A percentile compares a stretch with the other conserved stretches of the same genome.
Conservation (phyloP, 2,797 vertebrate genomes). For the Sebastes oblongus region DNA sequence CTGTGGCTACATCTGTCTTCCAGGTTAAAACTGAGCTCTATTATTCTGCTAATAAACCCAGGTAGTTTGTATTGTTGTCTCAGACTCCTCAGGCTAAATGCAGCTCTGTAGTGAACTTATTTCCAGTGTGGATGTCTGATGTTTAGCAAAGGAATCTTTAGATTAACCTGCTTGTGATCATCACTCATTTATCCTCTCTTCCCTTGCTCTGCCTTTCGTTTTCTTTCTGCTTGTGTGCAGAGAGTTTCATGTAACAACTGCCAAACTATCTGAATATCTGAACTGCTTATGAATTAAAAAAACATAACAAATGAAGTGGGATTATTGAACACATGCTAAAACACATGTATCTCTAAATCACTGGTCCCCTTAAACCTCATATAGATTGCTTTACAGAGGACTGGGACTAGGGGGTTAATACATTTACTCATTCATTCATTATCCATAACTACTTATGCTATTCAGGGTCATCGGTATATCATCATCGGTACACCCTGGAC, state of each 20-base stretch:
- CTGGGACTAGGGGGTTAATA: too few relatives aligned
- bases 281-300: not conserved
- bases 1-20: not conserved
- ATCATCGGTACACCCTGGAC: too few relatives aligned
- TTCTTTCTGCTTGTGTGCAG: not conserved
- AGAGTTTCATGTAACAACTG: not conserved
- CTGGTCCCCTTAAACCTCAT: too few relatives aligned
- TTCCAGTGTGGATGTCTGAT: constrained; percentile 4
- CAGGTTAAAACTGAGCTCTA: constrained; percentile 2
- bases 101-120: not conserved
- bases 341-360: too few relatives aligned
- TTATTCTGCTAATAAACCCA: constrained; percentile 25
- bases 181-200: not conserved
- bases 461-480: too few relatives aligned
- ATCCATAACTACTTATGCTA: too few relatives aligned
- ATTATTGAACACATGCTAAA: too few relatives aligned
- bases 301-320: too few relatives aligned
- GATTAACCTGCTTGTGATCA: too few relatives aligned
- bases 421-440: too few relatives aligned
- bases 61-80: not conserved
- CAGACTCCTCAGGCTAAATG: not conserved
- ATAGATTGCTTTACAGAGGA: too few relatives aligned
- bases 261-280: not conserved
- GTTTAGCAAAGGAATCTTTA: too few relatives aligned
- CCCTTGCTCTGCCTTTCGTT: not conserved